Conservation (phyloP, 2,888 invertebrate genomes). For the Calameuta pallipes region DNA sequence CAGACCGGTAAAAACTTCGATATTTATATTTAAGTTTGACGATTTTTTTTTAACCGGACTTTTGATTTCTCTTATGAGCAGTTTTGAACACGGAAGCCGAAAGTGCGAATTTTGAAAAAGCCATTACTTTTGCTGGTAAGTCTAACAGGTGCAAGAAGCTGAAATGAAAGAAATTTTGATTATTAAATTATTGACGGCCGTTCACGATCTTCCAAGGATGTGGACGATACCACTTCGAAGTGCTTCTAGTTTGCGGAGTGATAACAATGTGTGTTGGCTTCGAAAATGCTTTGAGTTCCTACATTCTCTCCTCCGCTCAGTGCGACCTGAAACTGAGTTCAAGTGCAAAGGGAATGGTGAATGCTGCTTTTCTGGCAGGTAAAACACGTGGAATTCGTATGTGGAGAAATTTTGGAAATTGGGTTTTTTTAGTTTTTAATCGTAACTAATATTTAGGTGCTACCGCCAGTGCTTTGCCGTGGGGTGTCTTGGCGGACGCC, state of each 20-base stretch:
- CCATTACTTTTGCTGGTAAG: slow-evolving; percentile 12
- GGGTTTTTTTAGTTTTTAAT: neutral
- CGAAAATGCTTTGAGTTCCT: slow-evolving; percentile 11
- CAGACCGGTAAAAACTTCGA: neutral
- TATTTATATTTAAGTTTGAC: neutral
- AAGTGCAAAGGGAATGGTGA: slow-evolving; percentile 10
- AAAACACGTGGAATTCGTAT: neutral
- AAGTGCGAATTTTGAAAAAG: slow-evolving; percentile 9
- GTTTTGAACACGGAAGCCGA: neutral
- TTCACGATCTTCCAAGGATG: neutral
- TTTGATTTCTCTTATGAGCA: neutral
- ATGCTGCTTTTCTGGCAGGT: slow-evolving; percentile 11
- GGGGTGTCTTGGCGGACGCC: slow-evolving; percentile 82
- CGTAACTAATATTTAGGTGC: slow-evolving; percentile 66
- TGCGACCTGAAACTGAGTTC: slow-evolving; percentile 10
- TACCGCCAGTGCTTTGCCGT: slow-evolving; percentile 78
- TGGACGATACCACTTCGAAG: slow-evolving; percentile 8
- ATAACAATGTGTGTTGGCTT: slow-evolving; percentile 7
- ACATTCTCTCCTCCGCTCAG: slow-evolving; percentile 10
- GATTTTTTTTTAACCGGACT: neutral
- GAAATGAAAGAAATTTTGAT: neutral
- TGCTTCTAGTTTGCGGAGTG: slow-evolving; percentile 9
- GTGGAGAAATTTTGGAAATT: neutral
- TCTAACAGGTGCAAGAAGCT: neutral
- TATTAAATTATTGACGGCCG: neutral